Percentiles rank a stretch among this genome's conserved stretches.
Evolutionary conservation across 2,797 vertebrate species (phyloP).

Genomic region (Florisuga fusca): DNA sequence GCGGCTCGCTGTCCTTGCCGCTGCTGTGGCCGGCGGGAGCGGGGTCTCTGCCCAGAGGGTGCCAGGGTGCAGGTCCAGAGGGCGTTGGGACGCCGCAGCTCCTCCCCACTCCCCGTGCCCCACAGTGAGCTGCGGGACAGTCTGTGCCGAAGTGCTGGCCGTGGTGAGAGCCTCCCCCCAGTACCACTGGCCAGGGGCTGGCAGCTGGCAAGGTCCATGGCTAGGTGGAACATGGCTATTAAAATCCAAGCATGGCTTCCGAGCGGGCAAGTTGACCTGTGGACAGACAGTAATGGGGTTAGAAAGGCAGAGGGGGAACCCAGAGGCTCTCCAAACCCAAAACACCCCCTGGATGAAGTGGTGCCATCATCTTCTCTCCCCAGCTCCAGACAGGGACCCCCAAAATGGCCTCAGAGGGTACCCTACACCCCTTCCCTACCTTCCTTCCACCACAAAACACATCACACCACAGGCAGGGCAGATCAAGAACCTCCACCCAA

Average conservation of each 20-base stretch:
- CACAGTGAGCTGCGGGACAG: constrained; percentile 64
- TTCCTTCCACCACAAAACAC: background rate
- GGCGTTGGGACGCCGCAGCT: constrained; percentile 20
- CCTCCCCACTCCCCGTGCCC: constrained; percentile 62
- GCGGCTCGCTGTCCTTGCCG: constrained; percentile 40
- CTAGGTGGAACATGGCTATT: constrained; percentile 84
- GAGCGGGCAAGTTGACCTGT: constrained; percentile 79
- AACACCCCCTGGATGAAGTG: no score
- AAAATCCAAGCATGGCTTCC: constrained; percentile 85
- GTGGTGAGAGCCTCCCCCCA: constrained; percentile 56
- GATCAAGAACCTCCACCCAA: accelerated
- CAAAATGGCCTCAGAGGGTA: accelerated
- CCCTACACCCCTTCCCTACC: accelerated
- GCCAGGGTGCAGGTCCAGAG: constrained; percentile 38
- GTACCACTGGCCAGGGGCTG: constrained; percentile 66
- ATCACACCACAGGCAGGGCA: accelerated
- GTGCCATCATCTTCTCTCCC: no score
- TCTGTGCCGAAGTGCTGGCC: constrained; percentile 67
- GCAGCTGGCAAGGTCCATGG: constrained; percentile 79
- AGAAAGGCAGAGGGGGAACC: background rate
- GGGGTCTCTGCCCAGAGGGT: background rate
- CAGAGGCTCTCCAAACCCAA: accelerated
- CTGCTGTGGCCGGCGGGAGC: constrained; percentile 52
- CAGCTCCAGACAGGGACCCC: no score
- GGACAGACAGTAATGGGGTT: constrained; percentile 30